A percentile compares a stretch with the other conserved stretches of the same genome.
Conservation (phyloP, 2,888 invertebrate genomes). For the Eudasyphora cyanicolor region DNA sequence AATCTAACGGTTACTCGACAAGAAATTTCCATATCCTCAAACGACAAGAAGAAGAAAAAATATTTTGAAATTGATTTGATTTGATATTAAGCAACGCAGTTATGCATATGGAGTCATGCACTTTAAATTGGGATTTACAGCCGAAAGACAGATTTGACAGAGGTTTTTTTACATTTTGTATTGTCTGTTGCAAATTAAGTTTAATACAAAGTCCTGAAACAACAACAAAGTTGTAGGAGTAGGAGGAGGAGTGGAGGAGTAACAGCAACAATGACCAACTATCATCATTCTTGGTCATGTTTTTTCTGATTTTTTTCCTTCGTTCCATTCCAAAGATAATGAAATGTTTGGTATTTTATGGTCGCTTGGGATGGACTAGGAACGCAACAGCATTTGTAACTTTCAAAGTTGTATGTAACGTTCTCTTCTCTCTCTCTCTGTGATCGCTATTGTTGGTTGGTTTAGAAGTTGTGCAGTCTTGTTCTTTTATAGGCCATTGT, state of each 20-base stretch:
- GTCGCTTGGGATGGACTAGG: slow-evolving; percentile 14
- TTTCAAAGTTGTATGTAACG: slow-evolving; percentile 9
- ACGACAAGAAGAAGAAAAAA: neutral
- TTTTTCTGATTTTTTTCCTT: neutral
- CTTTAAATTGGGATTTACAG: neutral
- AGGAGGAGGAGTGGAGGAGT: neutral
- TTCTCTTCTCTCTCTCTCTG: too few species aligned
- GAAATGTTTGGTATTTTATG: slow-evolving; percentile 38
- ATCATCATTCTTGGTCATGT: slow-evolving; percentile 9
- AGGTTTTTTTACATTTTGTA: neutral
- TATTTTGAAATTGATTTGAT: slow-evolving; percentile 26
- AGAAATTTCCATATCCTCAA: neutral
- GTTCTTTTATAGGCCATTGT: slow-evolving; percentile 58
- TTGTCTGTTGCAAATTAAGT: neutral
- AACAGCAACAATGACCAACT: slow-evolving; percentile 7
- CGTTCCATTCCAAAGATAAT: slow-evolving; percentile 30
- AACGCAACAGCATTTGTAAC: neutral
- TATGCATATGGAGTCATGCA: too few species aligned
- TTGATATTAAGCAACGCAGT: neutral
- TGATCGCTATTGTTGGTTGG: neutral
- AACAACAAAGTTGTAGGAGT: neutral
- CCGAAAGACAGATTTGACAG: neutral
- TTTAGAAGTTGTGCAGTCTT: neutral
- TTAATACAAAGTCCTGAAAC: neutral
- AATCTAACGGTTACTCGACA: neutral